Base-by-base conservation (phyloP, 2,113 vertebrate genomes). In the Potamarius usumacintae region DNA sequence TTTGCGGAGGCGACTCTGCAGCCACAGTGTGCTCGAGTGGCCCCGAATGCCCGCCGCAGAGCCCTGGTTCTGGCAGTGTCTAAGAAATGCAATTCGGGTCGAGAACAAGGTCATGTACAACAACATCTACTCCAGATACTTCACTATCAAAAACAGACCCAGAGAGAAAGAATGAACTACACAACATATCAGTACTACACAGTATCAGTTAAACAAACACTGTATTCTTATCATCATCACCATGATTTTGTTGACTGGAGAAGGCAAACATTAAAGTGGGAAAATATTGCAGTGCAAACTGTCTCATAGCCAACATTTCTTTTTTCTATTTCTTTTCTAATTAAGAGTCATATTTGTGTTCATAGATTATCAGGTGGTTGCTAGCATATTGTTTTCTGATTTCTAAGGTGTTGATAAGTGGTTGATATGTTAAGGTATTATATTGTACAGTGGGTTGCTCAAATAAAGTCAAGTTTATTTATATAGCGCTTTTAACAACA, bases 1-100 rank as follows among this genome's bases (percentile, higher is more conserved):
- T 1, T 93, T 97, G 72, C 92, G 96, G 57, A 94, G 85, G 85
- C 93, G 96, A 25, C 90, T 97, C 78, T 97, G 96, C 42, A 93
- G 91, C 53, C 92, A 93, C 42, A 97, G 96, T 34, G 93, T 98
- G 11, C 90, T 98, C 12, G 94, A 96, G 77, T 98, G 97, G 97
- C 96, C 96, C 0, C 93, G 90, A 72, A 96, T 95, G 7, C 92
- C 96, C 5, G 94, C 95, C 0, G 94, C 95, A 0, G 92, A 96
- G 69, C 89, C 91, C 8, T 95, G 96, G 94, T 97, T 97, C 85
- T 97, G 96, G 96, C 95, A 96, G 81, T 94, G 93, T 69, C 91
- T 96, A 86, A 92, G 93, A 77, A 96, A 92, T 76, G 91, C 93
- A 5, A 82, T 96, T 55, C 91, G 91, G 53, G 91, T 94, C 1